Base-by-base conservation (phyloP, 2,113 vertebrate genomes). In the Muscicapa adusta region DNA sequence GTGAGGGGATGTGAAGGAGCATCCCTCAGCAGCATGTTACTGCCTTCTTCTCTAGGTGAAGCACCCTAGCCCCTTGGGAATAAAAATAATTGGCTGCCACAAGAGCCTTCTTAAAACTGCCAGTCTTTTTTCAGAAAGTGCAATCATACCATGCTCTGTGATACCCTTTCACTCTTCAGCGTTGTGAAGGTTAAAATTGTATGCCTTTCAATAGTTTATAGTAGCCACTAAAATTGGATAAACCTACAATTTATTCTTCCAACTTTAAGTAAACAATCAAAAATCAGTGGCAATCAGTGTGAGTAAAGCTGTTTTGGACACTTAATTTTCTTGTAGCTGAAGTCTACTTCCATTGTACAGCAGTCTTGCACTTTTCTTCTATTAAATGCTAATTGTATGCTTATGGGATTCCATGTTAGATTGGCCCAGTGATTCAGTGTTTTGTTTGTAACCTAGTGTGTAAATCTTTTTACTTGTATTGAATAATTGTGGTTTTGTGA, bases 401-500 rank as follows among this genome's bases (percentile, higher is more conserved):
- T 40, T 83, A 8, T 0, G 22, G 57, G 53, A 71, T 83, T 80
- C 71, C 54, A 11, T 67, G 53, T 94, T 91, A 82, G 48, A 74
- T 14, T 67, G 56, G 23, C 42, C 65, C 63, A 53, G 60, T 90
- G 63, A 67, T 84, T 93, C 47, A 54, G 57, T 80, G 51, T 73
- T 74, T 10, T 58, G 26, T 85, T 90, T 79, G 53, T 90, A 87
- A 73, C 66, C 77, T 5, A 70, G 60, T 14, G 4, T 96, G 85
- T 77, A 94, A 77, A 84, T 96, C 85, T 93, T 63, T 76, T 45
- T 73, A 68, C 81, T 82, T 79, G n/a, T 70, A 71, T 91, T 93
- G 75, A 91, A 85, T 91, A 88, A 91, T 89, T 54, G 85, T 31
- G 51, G 48, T 51, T 94, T 90, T 91, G 47, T 90, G 63, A 91